These are phyloP conservation scores for Apodemia duryi DNA, from an alignment of 2,888 invertebrate genomes.

Conservation along the genomic window DNA sequence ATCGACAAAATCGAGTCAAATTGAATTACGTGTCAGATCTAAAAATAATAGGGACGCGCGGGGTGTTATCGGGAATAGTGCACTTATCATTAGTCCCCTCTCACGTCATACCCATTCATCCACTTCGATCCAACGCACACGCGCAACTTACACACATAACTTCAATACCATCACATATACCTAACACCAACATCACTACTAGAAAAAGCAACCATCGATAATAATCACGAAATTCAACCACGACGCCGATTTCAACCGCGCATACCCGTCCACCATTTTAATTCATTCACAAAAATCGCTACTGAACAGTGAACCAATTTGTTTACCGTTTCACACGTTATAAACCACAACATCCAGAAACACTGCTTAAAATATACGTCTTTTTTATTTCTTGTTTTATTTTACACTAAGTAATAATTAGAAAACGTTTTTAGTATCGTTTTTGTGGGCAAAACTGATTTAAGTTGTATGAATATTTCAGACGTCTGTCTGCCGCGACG, in stretches of 20 bases:
- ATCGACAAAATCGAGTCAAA: conserved; percentile 13
- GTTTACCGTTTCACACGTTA: conserved; percentile 66
- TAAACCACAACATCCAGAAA: conserved; percentile 39
- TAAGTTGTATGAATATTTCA: conserved; percentile 37
- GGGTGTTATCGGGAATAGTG: conserved; percentile 39
- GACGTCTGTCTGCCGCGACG: conserved; percentile 42
- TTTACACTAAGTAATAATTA: conserved; percentile 41
- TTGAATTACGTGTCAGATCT: conserved; percentile 41
- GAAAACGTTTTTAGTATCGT: conserved; percentile 44
- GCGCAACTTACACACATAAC: conserved; percentile 37
- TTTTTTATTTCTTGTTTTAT: conserved; percentile 26
- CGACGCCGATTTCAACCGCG: conserved; percentile 51
- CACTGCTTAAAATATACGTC: conserved; percentile 34
- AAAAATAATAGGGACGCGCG: conserved; percentile 62
- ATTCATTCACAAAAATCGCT: conserved; percentile 78
- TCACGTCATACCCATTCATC: conserved; percentile 74
- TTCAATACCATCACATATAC: conserved; percentile 27
- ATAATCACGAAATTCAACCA: conserved; percentile 41
- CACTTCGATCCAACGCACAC: conserved; percentile 70
- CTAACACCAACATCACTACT: conserved; percentile 19
- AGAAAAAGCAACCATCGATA: conserved; percentile 25
- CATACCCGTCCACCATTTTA: conserved; percentile 71
- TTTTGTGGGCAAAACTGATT: conserved; percentile 59
- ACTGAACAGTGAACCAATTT: conserved; percentile 57
- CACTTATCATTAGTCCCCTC: conserved; percentile 58